Evolutionary conservation across 2,797 vertebrate genomes (phyloP).

Genomic region (Australoheros facetus): DNA sequence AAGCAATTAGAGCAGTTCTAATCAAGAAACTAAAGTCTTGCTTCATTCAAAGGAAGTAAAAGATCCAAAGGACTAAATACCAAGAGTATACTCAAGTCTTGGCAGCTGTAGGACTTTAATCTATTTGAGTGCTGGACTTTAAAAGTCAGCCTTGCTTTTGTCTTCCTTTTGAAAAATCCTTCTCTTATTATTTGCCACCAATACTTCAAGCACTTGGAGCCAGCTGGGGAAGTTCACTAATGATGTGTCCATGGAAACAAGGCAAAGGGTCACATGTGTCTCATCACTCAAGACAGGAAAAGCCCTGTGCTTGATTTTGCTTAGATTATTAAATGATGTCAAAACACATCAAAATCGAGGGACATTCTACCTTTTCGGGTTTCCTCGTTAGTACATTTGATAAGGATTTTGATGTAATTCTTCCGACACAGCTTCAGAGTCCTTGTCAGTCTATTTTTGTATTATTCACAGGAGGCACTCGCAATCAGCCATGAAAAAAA

Average conservation of each 20-base stretch:
- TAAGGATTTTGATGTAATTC: conserved; percentile 4
- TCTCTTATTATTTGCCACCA: conserved; percentile 64
- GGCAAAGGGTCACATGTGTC: conserved; percentile 71
- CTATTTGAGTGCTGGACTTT: not conserved
- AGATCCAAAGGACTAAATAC: not conserved
- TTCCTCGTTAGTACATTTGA: conserved; percentile 12
- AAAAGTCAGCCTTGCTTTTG: conserved; percentile 19
- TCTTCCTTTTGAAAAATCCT: conserved; percentile 45
- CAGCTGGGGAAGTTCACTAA: conserved; percentile 76
- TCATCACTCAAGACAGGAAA: conserved; percentile 56
- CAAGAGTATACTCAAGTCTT: not conserved
- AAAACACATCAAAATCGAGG: conserved; percentile 38
- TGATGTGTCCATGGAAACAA: conserved; percentile 84
- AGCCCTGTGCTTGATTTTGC: conserved; percentile 52
- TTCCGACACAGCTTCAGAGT: not conserved
- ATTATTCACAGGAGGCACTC: not conserved
- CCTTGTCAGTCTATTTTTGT: not conserved
- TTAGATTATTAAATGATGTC: conserved; percentile 39
- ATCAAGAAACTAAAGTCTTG: not conserved
- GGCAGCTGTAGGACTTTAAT: not conserved
- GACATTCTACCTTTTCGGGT: not conserved
- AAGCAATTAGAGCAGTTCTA: not conserved
- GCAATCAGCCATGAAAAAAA: not conserved
- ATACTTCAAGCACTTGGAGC: conserved; percentile 61
- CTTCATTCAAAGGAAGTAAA: not conserved